phyloP scores from a whole-genome alignment of 2,797 vertebrate genomes.

The Rhadinocentrus ornatus region DNA sequence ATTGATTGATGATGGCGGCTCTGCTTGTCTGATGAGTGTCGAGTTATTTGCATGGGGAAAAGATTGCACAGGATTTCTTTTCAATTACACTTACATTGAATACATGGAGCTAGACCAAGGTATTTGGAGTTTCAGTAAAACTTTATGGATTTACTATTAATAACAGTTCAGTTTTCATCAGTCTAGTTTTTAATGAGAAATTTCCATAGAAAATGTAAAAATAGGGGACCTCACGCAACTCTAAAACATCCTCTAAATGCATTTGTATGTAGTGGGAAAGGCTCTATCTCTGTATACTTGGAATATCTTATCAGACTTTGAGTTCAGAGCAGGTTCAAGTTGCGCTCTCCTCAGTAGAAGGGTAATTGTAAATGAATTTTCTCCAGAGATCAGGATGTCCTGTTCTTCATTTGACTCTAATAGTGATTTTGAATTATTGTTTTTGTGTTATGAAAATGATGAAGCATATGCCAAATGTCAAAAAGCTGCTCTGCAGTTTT shows the following conservation, averaged over 20 bases:
- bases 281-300: no score
- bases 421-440: neutral
- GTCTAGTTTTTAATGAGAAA: neutral
- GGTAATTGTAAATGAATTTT: no score
- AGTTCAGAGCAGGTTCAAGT: slow-evolving; percentile 14
- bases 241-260: neutral
- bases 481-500: no score
- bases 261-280: neutral
- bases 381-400: no score
- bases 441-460: no score
- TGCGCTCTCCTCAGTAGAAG: neutral
- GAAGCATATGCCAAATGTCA: no score
- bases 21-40: slow-evolving; percentile 30
- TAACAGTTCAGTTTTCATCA: slow-evolving; percentile 1
- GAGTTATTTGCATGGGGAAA: neutral
- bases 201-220: neutral
- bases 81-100: neutral
- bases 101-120: neutral
- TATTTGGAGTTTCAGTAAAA: slow-evolving; percentile 2
- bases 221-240: no score
- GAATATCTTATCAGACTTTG: neutral
- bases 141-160: neutral
- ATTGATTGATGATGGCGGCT: slow-evolving; percentile 22
- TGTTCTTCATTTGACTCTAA: neutral
- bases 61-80: neutral